phyloP scores from a whole-genome alignment of 2,797 vertebrate genomes.

The Bovichtus diacanthus region DNA sequence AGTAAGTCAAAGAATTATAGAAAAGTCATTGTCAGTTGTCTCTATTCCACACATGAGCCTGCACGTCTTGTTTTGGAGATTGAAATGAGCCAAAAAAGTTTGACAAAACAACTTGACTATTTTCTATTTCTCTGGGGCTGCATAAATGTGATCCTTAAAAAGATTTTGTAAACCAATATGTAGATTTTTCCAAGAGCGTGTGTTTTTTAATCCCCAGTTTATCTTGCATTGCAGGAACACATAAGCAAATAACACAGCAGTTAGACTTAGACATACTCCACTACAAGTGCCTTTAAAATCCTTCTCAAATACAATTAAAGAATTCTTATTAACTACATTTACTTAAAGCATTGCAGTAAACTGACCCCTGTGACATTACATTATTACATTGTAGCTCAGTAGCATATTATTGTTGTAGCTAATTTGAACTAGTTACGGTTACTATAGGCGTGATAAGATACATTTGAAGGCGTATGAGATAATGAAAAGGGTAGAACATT shows the following conservation, averaged over 20 bases:
- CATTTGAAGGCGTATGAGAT: too few relatives aligned
- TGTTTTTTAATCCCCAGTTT: slow-evolving; percentile 32
- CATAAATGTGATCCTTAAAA: slow-evolving; percentile 16
- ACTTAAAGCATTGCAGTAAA: neutral
- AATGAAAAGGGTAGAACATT: too few relatives aligned
- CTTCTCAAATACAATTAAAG: neutral
- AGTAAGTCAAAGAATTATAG: slow-evolving; percentile 28
- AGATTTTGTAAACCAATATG: slow-evolving; percentile 21
- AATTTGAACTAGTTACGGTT: too few relatives aligned
- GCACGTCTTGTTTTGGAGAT: slow-evolving; percentile 16
- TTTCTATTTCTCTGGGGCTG: slow-evolving; percentile 29
- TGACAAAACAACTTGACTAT: slow-evolving; percentile 24
- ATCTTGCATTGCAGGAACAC: neutral
- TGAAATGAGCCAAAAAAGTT: slow-evolving; percentile 37
- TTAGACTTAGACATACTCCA: neutral
- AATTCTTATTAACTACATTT: neutral
- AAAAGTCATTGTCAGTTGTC: slow-evolving; percentile 18
- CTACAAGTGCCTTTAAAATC: neutral
- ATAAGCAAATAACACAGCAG: neutral
- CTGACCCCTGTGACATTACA: neutral
- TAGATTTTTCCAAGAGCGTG: slow-evolving; percentile 20
- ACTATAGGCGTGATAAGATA: too few relatives aligned
- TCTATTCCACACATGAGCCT: slow-evolving; percentile 25
- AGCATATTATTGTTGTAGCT: too few relatives aligned
- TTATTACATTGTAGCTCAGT: neutral